phyloP scores from a whole-genome alignment of 1,140 invertebrate genomes.

The Ceratina japonica region DNA sequence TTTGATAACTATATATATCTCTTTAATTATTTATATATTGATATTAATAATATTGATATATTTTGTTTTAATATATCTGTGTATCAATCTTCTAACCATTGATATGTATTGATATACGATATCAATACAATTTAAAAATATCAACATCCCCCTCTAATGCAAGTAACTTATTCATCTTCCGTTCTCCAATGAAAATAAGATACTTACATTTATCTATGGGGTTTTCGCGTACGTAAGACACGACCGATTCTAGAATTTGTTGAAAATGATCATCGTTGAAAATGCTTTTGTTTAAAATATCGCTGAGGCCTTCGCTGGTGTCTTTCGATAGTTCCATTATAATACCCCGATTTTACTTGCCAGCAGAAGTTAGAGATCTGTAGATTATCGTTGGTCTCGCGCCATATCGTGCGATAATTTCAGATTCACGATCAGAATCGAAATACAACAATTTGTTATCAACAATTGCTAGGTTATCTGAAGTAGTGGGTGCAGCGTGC shows the following conservation, averaged over 20 bases:
- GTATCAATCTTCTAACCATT: no score
- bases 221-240: conserved; percentile 65
- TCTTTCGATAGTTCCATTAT: conserved; percentile 68
- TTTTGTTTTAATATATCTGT: no score
- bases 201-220: conserved; percentile 56
- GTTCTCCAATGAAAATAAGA: not conserved
- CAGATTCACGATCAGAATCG: no score
- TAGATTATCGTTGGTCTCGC: no score
- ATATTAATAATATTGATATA: no score
- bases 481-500: no score
- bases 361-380: not conserved
- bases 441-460: not conserved
- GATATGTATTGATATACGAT: no score
- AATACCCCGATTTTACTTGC: conserved; percentile 78
- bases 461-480: not conserved
- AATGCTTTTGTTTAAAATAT: conserved; percentile 66
- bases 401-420: not conserved
- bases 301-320: conserved; percentile 61
- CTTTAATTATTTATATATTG: no score
- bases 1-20: no score
- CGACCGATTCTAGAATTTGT: conserved; percentile 71
- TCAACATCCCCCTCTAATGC: no score
- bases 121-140: no score
- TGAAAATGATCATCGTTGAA: conserved; percentile 71
- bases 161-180: not conserved